Conservation (phyloP, 2,113 vertebrate species). For the Chaetodon trifascialis region DNA sequence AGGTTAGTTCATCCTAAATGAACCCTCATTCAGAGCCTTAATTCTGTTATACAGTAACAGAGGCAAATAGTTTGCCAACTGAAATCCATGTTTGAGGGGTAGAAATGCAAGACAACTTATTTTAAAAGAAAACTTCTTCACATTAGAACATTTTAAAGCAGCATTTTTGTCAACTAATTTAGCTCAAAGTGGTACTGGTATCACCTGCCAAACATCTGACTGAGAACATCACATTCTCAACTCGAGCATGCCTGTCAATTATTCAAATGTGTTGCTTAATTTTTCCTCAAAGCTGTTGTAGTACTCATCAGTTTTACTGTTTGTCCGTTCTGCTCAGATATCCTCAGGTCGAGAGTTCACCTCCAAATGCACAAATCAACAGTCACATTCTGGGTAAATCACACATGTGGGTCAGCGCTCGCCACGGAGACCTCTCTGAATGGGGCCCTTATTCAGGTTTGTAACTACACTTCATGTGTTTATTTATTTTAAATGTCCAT, state of each 20-base stretch:
- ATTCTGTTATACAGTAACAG: neutral
- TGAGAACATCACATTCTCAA: neutral
- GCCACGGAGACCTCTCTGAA: conserved; percentile 78
- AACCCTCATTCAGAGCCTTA: neutral
- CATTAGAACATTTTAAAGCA: neutral
- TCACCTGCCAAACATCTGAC: neutral
- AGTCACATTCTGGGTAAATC: conserved; percentile 36
- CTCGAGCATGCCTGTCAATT: neutral
- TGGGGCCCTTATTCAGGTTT: conserved; percentile 84
- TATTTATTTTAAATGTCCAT: neutral
- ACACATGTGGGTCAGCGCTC: conserved; percentile 75
- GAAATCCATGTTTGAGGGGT: neutral
- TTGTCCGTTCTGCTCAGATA: conserved; percentile 34
- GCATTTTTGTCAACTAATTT: neutral
- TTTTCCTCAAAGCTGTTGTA: neutral
- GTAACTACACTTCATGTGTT: conserved; percentile 2
- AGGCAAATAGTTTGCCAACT: neutral
- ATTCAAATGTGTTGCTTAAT: neutral
- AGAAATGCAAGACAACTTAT: neutral
- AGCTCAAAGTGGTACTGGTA: neutral
- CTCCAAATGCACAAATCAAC: neutral
- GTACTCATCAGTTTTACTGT: neutral
- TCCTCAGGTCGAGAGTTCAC: conserved; percentile 26
- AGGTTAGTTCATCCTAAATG: conserved; percentile 73
- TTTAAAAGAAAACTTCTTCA: too few relatives aligned